phyloP scores from a whole-genome alignment of 1,140 invertebrate genomes.

The Drosophila dunni region DNA sequence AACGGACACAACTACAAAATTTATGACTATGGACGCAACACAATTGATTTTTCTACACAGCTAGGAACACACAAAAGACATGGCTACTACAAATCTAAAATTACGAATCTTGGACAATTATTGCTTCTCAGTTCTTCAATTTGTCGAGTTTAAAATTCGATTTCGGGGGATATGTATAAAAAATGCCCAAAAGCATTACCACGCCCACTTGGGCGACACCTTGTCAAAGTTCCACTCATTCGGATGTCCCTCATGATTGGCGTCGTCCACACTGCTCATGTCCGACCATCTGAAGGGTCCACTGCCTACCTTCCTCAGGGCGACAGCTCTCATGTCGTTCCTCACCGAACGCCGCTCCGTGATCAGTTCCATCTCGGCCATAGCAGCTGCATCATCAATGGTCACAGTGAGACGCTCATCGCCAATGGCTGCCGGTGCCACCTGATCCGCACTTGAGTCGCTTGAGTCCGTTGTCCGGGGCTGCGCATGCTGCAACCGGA shows the following conservation, averaged over 20 bases:
- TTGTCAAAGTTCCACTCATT: conserved; percentile 90
- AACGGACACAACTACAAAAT: conserved; percentile 33
- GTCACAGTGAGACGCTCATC: conserved; percentile 71
- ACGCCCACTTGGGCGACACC: conserved; percentile 86
- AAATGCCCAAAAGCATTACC: conserved; percentile 65
- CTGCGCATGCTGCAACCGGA: conserved; percentile 71
- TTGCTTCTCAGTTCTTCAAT: conserved; percentile 39
- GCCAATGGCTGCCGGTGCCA: conserved; percentile 47
- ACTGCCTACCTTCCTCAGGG: conserved; percentile 59
- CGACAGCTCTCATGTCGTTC: conserved; percentile 79
- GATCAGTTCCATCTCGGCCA: conserved; percentile 76
- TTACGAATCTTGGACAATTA: conserved; percentile 42
- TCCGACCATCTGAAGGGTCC: conserved; percentile 90
- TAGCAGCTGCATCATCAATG: conserved; percentile 67
- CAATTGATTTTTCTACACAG: conserved; percentile 38
- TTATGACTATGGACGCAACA: conserved; percentile 69
- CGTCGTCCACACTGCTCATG: conserved; percentile 85
- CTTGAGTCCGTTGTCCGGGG: conserved; percentile 43
- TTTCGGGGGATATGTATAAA: conserved; percentile 8
- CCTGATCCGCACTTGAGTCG: conserved; percentile 11
- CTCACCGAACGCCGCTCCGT: conserved; percentile 74
- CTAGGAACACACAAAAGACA: conserved; percentile 63
- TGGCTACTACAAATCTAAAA: conserved; percentile 16
- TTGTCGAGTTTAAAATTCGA: conserved; percentile 46
- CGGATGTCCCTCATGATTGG: conserved; percentile 90